These are phyloP conservation scores for Drosophila melanica DNA, from an alignment of 1,140 invertebrate species.

Conservation along the genomic window DNA sequence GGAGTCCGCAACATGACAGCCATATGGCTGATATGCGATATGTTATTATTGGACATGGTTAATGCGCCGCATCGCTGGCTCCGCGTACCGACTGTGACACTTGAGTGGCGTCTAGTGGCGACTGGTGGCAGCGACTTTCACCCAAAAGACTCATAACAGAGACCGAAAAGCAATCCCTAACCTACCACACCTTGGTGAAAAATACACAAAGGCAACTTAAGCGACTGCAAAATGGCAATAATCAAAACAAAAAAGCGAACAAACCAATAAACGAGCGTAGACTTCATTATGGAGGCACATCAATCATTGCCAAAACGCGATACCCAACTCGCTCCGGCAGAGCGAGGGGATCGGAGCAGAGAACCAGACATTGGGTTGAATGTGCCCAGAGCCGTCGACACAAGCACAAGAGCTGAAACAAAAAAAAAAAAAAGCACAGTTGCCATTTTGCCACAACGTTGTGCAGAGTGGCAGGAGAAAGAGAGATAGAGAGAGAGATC, in stretches of 20 bases:
- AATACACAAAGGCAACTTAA: conserved; percentile 56
- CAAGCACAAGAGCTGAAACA: conserved; percentile 18
- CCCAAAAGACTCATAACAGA: conserved; percentile 15
- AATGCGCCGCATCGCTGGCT: conserved; percentile 2
- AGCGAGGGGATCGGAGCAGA: neutral
- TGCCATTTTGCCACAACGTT: conserved; percentile 44
- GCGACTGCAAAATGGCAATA: conserved; percentile 67
- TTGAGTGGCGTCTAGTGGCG: conserved; percentile 15
- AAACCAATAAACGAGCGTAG: conserved; percentile 69
- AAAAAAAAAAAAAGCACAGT: conserved; percentile 45
- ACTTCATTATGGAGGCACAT: conserved; percentile 71
- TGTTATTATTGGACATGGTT: conserved; percentile 16
- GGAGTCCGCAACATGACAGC: conserved; percentile 13
- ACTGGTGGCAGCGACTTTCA: conserved; percentile 38
- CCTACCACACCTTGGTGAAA: conserved; percentile 68
- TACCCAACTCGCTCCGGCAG: conserved; percentile 11
- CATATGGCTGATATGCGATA: conserved; percentile 15
- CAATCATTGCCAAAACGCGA: conserved; percentile 74
- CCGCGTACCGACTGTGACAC: conserved; percentile 1
- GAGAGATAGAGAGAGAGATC: conserved; percentile 14
- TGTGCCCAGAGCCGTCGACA: conserved; percentile 56
- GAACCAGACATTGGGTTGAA: conserved; percentile 54
- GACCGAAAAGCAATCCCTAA: conserved; percentile 56
- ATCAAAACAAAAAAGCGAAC: conserved; percentile 73
- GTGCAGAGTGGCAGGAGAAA: conserved; percentile 6